phyloP scores from a whole-genome alignment of 2,797 vertebrate genomes.

The Pygocentrus nattereri region DNA sequence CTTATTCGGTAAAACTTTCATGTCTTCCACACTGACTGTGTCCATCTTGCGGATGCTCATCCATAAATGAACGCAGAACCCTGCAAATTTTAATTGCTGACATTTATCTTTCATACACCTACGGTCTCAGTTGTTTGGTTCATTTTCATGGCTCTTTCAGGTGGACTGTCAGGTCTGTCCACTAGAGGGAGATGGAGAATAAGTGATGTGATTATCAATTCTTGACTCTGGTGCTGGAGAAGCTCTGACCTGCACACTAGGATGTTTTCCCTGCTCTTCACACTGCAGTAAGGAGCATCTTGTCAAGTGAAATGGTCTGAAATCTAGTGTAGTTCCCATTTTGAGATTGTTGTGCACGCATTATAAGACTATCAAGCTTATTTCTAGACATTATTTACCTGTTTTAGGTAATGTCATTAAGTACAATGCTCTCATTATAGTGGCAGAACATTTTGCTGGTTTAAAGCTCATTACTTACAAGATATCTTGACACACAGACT shows the following conservation, averaged over 20 bases:
- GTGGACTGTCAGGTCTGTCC: background rate
- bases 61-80: background rate
- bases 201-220: background rate
- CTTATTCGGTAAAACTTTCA: background rate
- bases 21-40: background rate
- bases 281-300: too few species aligned
- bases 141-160: background rate
- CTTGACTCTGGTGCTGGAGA: background rate
- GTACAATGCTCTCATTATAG: too few species aligned
- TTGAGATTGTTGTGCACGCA: too few species aligned
- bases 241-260: background rate
- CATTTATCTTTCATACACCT: background rate
- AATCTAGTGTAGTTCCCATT: too few species aligned
- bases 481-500: too few species aligned
- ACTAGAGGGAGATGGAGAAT: conserved; percentile 39
- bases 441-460: too few species aligned
- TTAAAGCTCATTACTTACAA: too few species aligned
- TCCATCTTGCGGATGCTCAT: background rate
- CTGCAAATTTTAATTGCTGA: background rate
- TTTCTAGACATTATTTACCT: too few species aligned
- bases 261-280: too few species aligned
- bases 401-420: too few species aligned
- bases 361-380: too few species aligned
- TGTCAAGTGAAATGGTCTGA: too few species aligned
- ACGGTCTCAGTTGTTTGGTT: background rate